A percentile compares a stretch with the other conserved stretches of the same genome.
These are phyloP conservation scores for Chalcis sispes DNA, from an alignment of 2,888 invertebrate genomes.

Conservation along the genomic window DNA sequence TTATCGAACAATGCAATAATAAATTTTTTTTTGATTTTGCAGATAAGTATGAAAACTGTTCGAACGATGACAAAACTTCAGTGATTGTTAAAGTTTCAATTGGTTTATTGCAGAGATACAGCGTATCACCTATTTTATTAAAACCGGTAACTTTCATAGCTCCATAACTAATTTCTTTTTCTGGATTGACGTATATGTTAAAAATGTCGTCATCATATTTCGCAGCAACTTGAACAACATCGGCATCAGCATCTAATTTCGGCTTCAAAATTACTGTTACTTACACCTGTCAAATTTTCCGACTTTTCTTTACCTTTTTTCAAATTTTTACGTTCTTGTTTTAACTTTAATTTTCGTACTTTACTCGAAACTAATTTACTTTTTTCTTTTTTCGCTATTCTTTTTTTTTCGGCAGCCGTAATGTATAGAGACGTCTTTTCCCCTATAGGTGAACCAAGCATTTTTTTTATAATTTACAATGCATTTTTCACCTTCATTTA, in stretches of 20 bases:
- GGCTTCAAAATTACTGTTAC: constrained; percentile 31
- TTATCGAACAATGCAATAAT: no score
- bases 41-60: no score
- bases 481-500: constrained; percentile 51
- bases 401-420: constrained; percentile 36
- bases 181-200: constrained; percentile 48
- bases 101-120: constrained; percentile 42
- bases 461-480: constrained; percentile 46
- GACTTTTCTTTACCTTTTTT: constrained; percentile 50
- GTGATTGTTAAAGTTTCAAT: constrained; percentile 42
- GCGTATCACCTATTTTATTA: constrained; percentile 20
- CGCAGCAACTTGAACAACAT: constrained; percentile 51
- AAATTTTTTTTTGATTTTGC: no score
- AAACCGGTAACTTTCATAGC: constrained; percentile 42
- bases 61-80: no score
- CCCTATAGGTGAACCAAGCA: constrained; percentile 24
- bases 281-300: constrained; percentile 50
- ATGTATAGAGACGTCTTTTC: constrained; percentile 14
- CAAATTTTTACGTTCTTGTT: constrained; percentile 40
- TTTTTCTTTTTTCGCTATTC: constrained; percentile 40
- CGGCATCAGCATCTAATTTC: constrained; percentile 39
- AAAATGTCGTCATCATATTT: constrained; percentile 42
- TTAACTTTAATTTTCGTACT: constrained; percentile 46
- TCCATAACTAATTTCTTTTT: constrained; percentile 35
- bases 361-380: constrained; percentile 35